phyloP scores from a whole-genome alignment of 2,113 vertebrate genomes.

The Guaruba guarouba region DNA sequence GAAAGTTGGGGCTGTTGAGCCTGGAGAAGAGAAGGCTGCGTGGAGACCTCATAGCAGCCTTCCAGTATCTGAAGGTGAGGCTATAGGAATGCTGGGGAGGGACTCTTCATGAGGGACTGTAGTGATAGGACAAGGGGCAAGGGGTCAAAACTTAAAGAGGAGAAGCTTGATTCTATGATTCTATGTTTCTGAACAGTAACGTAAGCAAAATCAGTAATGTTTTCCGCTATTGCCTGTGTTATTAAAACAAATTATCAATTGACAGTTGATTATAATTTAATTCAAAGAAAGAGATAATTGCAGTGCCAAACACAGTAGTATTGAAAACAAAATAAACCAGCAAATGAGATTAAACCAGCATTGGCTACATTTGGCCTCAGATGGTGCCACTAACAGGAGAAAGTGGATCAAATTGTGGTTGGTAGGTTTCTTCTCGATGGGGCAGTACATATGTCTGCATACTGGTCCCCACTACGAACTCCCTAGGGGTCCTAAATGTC shows the following conservation, averaged over 20 bases:
- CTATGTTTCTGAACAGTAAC: accelerated
- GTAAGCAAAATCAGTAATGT: background rate
- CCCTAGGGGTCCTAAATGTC: background rate
- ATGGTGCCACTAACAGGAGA: background rate
- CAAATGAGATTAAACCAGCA: background rate
- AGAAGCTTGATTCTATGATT: no score
- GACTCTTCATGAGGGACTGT: no score
- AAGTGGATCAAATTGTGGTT: background rate
- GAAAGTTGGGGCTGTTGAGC: no score
- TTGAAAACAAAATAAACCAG: background rate
- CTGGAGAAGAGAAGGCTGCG: no score
- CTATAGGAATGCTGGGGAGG: no score
- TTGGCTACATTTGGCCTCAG: background rate
- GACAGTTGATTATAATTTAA: slow-evolving; percentile 65
- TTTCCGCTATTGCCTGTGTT: slow-evolving; percentile 36
- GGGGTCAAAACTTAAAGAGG: no score
- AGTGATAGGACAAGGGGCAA: no score
- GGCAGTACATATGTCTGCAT: background rate
- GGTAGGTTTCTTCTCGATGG: background rate
- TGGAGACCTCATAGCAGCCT: no score
- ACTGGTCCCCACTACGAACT: background rate
- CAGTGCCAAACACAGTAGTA: slow-evolving; percentile 17
- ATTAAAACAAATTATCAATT: slow-evolving; percentile 64
- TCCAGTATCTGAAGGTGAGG: no score
- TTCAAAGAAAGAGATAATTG: slow-evolving; percentile 56